A percentile compares a stretch with the other conserved stretches of the same genome.
Evolutionary conservation across 2,113 vertebrate genomes (phyloP).

Genomic region (Aphyosemion australe): DNA sequence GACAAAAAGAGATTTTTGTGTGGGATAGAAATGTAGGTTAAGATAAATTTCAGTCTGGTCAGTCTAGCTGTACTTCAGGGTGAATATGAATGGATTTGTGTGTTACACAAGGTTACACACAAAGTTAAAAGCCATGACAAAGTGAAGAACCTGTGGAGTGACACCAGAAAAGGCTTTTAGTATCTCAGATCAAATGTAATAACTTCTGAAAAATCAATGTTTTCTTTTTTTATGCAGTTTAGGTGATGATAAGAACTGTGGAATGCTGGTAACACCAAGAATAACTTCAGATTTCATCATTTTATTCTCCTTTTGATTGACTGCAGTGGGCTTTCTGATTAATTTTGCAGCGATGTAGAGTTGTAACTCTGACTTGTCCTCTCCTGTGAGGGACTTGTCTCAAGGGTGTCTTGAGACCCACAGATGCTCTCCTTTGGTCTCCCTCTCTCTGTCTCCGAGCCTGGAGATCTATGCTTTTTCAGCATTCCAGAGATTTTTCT

Average conservation of each 20-base stretch:
- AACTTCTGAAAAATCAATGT: conserved; percentile 32
- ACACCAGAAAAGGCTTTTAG: conserved; percentile 55
- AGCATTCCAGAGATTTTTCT: conserved; percentile 79
- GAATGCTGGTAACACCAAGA: not conserved
- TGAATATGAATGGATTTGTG: conserved; percentile 23
- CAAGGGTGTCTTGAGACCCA: conserved; percentile 36
- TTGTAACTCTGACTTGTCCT: no score
- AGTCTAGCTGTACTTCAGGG: not conserved
- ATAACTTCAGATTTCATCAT: conserved; percentile 3
- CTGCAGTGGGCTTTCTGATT: not conserved
- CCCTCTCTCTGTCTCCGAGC: conserved; percentile 41
- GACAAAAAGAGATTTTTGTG: conserved; percentile 17
- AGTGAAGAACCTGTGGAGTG: conserved; percentile 50
- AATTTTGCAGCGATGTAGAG: conserved; percentile 30
- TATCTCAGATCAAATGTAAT: conserved; percentile 28
- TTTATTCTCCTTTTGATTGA: not conserved
- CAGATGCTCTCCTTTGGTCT: conserved; percentile 37
- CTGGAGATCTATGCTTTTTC: conserved; percentile 62
- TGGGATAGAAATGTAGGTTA: conserved; percentile 1
- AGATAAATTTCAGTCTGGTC: conserved; percentile 20
- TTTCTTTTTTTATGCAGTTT: conserved; percentile 18
- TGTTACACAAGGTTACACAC: not conserved
- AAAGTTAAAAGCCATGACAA: conserved; percentile 45
- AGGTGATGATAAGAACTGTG: conserved; percentile 14
- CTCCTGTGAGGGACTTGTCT: not conserved